Conservation (phyloP, 2,888 invertebrate species). For the Lasioglossum pauxillum region DNA sequence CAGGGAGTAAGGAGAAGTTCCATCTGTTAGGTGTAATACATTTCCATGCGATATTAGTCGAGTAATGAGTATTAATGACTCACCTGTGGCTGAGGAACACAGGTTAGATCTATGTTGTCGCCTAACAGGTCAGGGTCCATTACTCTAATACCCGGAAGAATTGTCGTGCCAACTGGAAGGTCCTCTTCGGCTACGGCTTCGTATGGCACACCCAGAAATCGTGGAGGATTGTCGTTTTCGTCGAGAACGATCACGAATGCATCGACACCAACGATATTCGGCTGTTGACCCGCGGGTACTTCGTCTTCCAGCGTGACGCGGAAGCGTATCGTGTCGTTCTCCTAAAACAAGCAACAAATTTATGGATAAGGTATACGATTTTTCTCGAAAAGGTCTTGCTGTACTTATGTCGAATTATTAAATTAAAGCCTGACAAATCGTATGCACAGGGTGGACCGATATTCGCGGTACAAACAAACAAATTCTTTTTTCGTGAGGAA, state of each 20-base stretch:
- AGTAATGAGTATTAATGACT: conserved; percentile 59
- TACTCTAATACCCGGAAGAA: conserved; percentile 90
- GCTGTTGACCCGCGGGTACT: conserved; percentile 86
- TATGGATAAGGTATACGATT: not conserved
- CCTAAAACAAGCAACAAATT: conserved; percentile 84
- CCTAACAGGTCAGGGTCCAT: conserved; percentile 93
- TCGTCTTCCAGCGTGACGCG: conserved; percentile 93
- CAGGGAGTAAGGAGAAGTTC: not conserved
- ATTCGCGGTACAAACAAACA: too few relatives aligned
- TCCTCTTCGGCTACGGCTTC: conserved; percentile 92
- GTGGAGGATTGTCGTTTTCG: conserved; percentile 95
- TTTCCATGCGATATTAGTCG: conserved; percentile 31
- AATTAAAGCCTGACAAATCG: too few relatives aligned
- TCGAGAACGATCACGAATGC: conserved; percentile 94
- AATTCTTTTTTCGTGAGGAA: too few relatives aligned
- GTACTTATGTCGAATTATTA: not conserved
- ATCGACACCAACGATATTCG: conserved; percentile 91
- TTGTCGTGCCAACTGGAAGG: conserved; percentile 89
- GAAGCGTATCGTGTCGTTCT: conserved; percentile 91
- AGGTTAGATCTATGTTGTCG: conserved; percentile 91
- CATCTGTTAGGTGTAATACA: conserved; percentile 13
- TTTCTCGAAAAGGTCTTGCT: not conserved
- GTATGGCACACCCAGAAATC: conserved; percentile 89
- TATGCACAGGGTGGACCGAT: too few relatives aligned
- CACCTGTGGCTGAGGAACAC: conserved; percentile 86